Percentiles rank a stretch among this genome's conserved stretches.
Conservation (phyloP, 2,888 invertebrate genomes). For the Thecophora atra region DNA sequence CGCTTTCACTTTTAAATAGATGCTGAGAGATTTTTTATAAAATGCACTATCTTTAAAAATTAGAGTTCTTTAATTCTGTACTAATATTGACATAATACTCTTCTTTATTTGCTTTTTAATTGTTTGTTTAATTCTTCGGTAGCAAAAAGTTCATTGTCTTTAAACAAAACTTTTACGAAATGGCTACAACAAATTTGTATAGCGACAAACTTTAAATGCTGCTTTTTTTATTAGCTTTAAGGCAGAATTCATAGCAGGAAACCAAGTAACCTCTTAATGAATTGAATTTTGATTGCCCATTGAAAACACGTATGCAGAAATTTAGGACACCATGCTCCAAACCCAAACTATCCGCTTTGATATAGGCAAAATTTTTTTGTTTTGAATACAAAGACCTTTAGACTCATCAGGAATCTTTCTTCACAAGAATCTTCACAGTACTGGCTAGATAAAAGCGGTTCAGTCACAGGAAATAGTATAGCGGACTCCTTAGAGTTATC, state of each 20-base stretch:
- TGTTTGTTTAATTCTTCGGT: too few species aligned
- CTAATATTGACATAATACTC: too few species aligned
- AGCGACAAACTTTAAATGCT: too few species aligned
- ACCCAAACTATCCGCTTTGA: neutral
- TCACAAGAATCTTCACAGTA: neutral
- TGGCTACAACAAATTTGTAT: too few species aligned
- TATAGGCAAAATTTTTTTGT: neutral
- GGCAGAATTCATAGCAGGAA: neutral
- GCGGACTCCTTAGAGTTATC: neutral
- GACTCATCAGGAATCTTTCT: neutral
- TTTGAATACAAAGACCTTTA: neutral
- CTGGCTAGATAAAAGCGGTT: neutral
- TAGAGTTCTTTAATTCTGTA: too few species aligned
- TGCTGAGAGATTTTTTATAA: too few species aligned
- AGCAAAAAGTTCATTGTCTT: too few species aligned
- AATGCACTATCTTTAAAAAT: too few species aligned
- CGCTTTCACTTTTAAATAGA: too few species aligned
- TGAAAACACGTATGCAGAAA: neutral
- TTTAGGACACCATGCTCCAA: neutral
- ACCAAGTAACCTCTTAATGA: neutral
- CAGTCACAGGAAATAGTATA: neutral
- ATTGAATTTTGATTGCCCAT: neutral
- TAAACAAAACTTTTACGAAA: too few species aligned
- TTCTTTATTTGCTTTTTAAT: too few species aligned
- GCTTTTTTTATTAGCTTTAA: neutral